phyloP scores from a whole-genome alignment of 2,113 vertebrate species.

The Vireo altiloquus region DNA sequence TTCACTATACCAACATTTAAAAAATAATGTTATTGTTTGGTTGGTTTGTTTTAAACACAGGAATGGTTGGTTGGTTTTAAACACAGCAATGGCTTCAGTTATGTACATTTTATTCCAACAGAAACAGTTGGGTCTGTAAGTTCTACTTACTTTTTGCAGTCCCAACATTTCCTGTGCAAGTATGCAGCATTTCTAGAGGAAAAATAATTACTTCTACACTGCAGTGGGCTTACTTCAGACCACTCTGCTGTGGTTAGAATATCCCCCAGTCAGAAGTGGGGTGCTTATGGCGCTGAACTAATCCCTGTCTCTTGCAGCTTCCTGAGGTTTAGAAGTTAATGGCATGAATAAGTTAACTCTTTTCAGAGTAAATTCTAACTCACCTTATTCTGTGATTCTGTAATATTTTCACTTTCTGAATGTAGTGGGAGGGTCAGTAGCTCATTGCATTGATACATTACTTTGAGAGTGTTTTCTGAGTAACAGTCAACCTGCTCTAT shows the following conservation, averaged over 20 bases:
- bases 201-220: not conserved
- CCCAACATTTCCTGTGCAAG: not conserved
- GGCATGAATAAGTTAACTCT: not conserved
- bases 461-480: not conserved
- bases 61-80: not conserved
- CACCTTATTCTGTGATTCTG: not conserved
- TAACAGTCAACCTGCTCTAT: not conserved
- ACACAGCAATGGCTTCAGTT: not conserved
- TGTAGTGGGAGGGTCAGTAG: not conserved
- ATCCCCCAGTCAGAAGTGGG: not conserved
- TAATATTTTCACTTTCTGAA: not conserved
- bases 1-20: not conserved
- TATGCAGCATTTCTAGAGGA: not conserved
- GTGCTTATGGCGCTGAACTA: not conserved
- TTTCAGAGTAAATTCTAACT: not conserved
- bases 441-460: not conserved
- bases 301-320: not conserved
- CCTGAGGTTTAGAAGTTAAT: conserved; percentile 17
- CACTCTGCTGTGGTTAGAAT: not conserved
- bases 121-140: not conserved
- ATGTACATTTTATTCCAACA: not conserved
- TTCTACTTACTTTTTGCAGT: not conserved
- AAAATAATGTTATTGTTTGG: not conserved
- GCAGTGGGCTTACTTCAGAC: not conserved
- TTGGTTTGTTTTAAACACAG: not conserved